Base-by-base conservation (phyloP, 2,113 vertebrate genomes). In the Bambusicola thoracicus region DNA sequence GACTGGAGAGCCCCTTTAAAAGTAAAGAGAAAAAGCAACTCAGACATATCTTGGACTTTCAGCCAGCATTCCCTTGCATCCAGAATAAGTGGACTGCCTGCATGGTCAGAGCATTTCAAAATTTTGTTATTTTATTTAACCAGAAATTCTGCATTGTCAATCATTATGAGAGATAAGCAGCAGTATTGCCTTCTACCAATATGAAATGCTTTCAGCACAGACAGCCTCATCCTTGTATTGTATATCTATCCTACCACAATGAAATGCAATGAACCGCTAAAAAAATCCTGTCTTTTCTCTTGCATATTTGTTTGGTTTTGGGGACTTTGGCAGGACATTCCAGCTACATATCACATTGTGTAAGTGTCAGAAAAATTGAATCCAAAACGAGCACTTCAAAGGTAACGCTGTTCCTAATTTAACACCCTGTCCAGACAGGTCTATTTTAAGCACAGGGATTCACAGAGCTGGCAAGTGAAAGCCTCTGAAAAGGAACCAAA, bases 401-500 rank as follows among this genome's bases (percentile, higher is more conserved):
- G 58, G 58, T 62, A 87, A 74, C 0, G 0, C 16, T 36, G 67
- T 6, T 81, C 41, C 69, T 62, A 15, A 55, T 53, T 80, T 63
- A 77, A 55, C 6, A 7, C 2, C 19, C 19, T 38, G 80, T 20
- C 77, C 78, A 78, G 85, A 30, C 63, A 61, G 48, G 41, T 20
- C 79, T 89, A 87, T 79, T 94, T 94, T 46, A 59, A 75, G 46
- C 41, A 17, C 4, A 16, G 30, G 34, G 65, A 93, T 67, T 56
- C 59, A 55, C 46, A 63, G 74, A 44, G 69, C 19, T 67, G 87
- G 51, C 63, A 89, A 70, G 66, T 84, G 20, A 90, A 86, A 70
- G 46, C 32, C 46, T 83, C 30, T 70, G 61, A 85, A 74, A 79
- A 80, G 94, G 78, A 94, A 95, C 82, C 55, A 87, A 87, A 83